Percentiles rank a stretch among this genome's conserved stretches.
phyloP scores from a whole-genome alignment of 2,113 vertebrate genomes.

The Hippocampus mohnikei region DNA sequence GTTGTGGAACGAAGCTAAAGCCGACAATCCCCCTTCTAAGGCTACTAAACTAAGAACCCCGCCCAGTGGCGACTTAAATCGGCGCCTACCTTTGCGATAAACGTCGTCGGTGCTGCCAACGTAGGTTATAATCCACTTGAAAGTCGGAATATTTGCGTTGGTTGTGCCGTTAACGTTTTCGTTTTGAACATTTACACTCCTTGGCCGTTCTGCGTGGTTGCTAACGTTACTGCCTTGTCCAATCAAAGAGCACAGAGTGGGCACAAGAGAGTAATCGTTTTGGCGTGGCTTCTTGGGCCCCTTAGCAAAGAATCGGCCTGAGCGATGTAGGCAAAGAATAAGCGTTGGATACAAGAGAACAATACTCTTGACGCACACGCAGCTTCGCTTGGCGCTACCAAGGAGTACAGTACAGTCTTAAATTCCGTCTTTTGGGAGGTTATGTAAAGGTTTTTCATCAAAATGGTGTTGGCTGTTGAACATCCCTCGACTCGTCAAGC shows the following conservation, averaged over 20 bases:
- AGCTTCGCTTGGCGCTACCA: too few relatives aligned
- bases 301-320: background rate
- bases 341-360: too few relatives aligned
- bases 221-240: slow-evolving; percentile 54
- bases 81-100: slow-evolving; percentile 41
- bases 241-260: background rate
- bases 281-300: background rate
- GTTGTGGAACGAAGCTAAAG: background rate
- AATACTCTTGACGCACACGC: too few relatives aligned
- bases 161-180: background rate
- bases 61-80: background rate
- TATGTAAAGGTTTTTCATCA: too few relatives aligned
- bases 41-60: background rate
- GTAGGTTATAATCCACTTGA: background rate
- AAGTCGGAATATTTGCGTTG: background rate
- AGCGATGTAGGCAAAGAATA: too few relatives aligned
- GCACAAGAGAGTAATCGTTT: background rate
- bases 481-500: too few relatives aligned
- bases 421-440: too few relatives aligned
- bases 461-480: too few relatives aligned
- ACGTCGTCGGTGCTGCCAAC: background rate
- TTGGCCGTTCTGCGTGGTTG: slow-evolving; percentile 57
- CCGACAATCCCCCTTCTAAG: slow-evolving; percentile 2
- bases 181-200: slow-evolving; percentile 17
- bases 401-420: too few relatives aligned